Evolutionary conservation across 2,888 invertebrate genomes (phyloP).

Genomic region (Falcaria lacertinaria): DNA sequence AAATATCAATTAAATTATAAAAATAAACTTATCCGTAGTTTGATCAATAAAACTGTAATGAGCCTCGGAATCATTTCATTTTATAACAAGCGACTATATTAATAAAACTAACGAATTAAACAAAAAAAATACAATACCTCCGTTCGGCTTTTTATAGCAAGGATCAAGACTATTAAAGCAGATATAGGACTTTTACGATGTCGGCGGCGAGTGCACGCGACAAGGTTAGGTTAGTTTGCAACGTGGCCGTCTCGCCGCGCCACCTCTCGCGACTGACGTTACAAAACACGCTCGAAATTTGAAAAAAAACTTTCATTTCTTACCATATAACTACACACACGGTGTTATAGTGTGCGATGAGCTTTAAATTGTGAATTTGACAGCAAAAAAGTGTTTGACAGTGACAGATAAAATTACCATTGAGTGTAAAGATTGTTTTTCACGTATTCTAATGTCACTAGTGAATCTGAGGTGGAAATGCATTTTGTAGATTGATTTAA

Average conservation of each 20-base stretch:
- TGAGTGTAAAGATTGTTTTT: too few relatives aligned
- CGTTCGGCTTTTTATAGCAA: constrained; percentile 24
- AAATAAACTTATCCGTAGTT: too few relatives aligned
- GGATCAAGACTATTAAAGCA: constrained; percentile 53
- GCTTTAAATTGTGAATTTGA: neutral
- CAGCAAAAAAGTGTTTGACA: too few relatives aligned
- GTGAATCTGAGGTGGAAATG: neutral
- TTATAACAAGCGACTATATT: too few relatives aligned
- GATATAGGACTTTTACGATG: constrained; percentile 43
- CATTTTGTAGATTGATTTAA: neutral
- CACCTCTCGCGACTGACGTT: constrained; percentile 51
- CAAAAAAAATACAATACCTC: constrained; percentile 16
- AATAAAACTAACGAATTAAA: constrained; percentile 5
- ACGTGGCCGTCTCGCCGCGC: constrained; percentile 69
- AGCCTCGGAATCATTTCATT: too few relatives aligned
- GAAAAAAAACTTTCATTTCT: constrained; percentile 8
- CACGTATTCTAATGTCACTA: neutral
- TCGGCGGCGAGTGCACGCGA: constrained; percentile 49
- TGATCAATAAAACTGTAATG: too few relatives aligned
- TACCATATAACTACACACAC: neutral
- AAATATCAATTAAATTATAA: too few relatives aligned
- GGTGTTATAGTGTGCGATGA: constrained; percentile 1
- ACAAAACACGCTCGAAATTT: constrained; percentile 24
- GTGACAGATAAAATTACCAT: too few relatives aligned
- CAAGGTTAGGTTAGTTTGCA: constrained; percentile 75